Percentiles rank a stretch among this genome's conserved stretches.
Evolutionary conservation across 53 echinoderm and acorn worm genomes (phyloP).

Genomic region (Holothuria leucospilota): DNA sequence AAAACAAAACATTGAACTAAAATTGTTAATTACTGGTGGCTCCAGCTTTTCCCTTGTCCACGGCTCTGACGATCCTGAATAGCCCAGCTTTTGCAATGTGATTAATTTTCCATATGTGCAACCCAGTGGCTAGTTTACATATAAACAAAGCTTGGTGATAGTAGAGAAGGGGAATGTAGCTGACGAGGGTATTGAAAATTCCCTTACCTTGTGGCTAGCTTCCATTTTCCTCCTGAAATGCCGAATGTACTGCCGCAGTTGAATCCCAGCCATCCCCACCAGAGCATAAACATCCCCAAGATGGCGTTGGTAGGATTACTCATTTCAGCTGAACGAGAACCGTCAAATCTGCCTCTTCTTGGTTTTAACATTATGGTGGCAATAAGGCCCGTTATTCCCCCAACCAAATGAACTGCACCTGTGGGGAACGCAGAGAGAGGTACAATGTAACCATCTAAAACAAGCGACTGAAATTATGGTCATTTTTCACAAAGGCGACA

Average conservation of each 20-base stretch:
- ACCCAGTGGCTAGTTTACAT: too few species aligned
- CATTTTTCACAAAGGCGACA: too few species aligned
- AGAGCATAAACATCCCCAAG: constrained; percentile 96
- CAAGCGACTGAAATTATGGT: not conserved
- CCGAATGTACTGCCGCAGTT: constrained; percentile 95
- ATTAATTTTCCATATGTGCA: too few species aligned
- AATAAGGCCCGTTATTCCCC: constrained; percentile 83
- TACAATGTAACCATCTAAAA: not conserved
- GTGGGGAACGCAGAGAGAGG: too few species aligned
- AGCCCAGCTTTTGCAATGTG: too few species aligned
- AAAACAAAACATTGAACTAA: too few species aligned
- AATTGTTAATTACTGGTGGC: too few species aligned
- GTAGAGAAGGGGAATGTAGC: too few species aligned
- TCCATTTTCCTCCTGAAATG: constrained; percentile 93
- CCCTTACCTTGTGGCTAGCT: constrained; percentile 81
- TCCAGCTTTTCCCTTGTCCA: too few species aligned
- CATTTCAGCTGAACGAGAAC: constrained; percentile 61
- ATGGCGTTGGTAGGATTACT: constrained; percentile 95
- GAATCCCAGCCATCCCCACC: constrained; percentile 99
- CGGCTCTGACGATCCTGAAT: too few species aligned
- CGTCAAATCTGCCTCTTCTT: constrained; percentile 77
- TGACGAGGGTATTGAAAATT: too few species aligned
- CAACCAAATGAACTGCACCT: constrained; percentile 96
- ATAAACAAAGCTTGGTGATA: too few species aligned
- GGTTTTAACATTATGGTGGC: constrained; percentile 94